Base-by-base conservation (phyloP, 2,797 vertebrate species). In the Tympanoctomys barrerae region DNA sequence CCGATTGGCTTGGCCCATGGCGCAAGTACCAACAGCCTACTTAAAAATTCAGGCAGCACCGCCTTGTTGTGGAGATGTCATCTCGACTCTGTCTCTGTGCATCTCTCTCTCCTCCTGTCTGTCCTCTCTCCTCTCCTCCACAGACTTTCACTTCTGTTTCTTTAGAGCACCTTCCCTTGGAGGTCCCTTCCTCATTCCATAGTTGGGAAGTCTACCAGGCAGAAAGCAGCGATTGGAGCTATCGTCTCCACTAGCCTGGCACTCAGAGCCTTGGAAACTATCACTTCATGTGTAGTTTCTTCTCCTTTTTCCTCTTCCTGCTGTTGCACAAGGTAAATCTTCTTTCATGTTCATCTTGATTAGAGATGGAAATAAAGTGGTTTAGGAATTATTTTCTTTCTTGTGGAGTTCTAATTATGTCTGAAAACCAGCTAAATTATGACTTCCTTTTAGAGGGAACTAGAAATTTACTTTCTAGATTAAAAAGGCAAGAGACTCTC, bases 361-460 rank as follows among this genome's bases (percentile, higher is more conserved):
- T 49, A 93, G 46, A 62, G 21, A n/a, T 78, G 12, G 21, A 1
- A n/a, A 2, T 86, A 36, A 71, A 73, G 64, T 54, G 12, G 64
- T 39, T 49, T 79, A 79, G 75, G 57, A 87, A 13, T 83, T 85
- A 70, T 12, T 95, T 13, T 52, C 5, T 86, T n/a, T 77, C 14
- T 77, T 14, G 10, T 75, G 7, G 39, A 64, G 26, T 96, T 94
- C 6, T 89, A 80, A 64, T 39, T 94, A 16, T 75, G n/a, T 49
- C 61, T 92, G 49, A 81, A 77, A 78, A 93, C 66, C 28, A 82
- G 9, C 75, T 81, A 22, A 91, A 84, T 91, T 84, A 87, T 77
- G 49, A 90, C 31, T 24, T 26, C 19, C 18, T 54, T 49, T 90
- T 79, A 36, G 21, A 78, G n/a, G 10, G 10, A 88, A 68, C n/a